These are phyloP conservation scores for Palloptera scutellata DNA, from an alignment of 2,888 invertebrate genomes.

Conservation along the genomic window DNA sequence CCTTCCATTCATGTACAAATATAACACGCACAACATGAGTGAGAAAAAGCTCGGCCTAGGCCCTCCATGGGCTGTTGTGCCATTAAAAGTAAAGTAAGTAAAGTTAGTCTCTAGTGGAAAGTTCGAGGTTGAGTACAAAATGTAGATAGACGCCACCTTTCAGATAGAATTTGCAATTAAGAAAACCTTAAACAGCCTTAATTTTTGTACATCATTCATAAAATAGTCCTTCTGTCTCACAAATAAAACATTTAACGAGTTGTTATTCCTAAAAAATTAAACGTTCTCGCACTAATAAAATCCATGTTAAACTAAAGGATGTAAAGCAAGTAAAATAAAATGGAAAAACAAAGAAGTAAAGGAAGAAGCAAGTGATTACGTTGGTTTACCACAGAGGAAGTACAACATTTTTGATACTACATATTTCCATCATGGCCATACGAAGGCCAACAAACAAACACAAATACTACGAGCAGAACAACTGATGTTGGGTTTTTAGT, in stretches of 20 bases:
- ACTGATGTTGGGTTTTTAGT: constrained; percentile 29
- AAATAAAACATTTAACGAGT: constrained; percentile 29
- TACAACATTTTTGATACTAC: constrained; percentile 18
- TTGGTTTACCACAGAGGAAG: not conserved
- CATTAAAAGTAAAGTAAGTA: no score
- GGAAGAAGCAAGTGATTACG: constrained; percentile 13
- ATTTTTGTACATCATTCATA: not conserved
- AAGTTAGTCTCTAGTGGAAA: no score
- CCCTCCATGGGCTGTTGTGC: no score
- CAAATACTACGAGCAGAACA: not conserved
- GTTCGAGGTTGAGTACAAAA: no score
- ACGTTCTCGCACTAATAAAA: not conserved
- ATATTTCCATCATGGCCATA: constrained; percentile 15
- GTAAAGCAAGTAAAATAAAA: not conserved
- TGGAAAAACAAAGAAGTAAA: constrained; percentile 4
- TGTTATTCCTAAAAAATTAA: constrained; percentile 15
- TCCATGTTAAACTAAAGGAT: no score
- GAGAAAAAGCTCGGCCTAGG: no score
- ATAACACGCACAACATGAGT: no score
- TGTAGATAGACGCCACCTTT: no score
- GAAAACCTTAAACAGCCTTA: not conserved
- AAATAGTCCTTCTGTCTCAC: constrained; percentile 2
- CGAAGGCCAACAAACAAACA: no score
- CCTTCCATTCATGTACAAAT: no score
- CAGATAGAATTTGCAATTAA: no score